A percentile compares a stretch with the other conserved stretches of the same genome.
Evolutionary conservation across 2,113 vertebrate species (phyloP).

Genomic region (Pardalotus punctatus): DNA sequence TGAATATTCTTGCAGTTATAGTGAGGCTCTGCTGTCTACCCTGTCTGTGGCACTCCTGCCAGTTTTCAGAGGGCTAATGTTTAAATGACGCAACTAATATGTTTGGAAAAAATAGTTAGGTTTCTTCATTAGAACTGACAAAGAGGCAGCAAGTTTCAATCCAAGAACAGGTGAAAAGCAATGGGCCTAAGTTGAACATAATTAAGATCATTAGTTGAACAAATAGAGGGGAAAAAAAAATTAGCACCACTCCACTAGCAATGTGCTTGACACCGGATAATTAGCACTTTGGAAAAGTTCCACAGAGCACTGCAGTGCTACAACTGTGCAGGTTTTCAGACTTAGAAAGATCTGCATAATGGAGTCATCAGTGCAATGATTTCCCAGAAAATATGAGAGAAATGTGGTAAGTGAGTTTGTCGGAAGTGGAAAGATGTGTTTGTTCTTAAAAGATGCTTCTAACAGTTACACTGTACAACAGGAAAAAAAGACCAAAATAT

Average conservation of each 20-base stretch:
- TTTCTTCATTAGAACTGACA: not conserved
- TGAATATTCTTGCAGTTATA: not conserved
- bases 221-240: not conserved
- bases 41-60: not conserved
- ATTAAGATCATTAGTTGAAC: constrained; percentile 24
- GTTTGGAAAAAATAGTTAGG: not conserved
- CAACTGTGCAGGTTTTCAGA: not conserved
- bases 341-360: not conserved
- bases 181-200: not conserved
- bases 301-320: not conserved
- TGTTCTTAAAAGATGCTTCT: not conserved
- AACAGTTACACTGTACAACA: not conserved
- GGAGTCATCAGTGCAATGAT: not conserved
- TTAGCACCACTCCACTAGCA: not conserved
- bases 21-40: not conserved
- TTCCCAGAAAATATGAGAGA: not conserved
- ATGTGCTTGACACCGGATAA: not conserved
- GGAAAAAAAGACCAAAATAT: not conserved
- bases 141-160: not conserved
- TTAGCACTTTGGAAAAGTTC: not conserved
- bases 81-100: not conserved
- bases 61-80: not conserved
- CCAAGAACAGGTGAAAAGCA: not conserved
- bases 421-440: not conserved
- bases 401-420: not conserved